Conservation (phyloP, 2,113 vertebrate species). For the Steatornis caripensis region DNA sequence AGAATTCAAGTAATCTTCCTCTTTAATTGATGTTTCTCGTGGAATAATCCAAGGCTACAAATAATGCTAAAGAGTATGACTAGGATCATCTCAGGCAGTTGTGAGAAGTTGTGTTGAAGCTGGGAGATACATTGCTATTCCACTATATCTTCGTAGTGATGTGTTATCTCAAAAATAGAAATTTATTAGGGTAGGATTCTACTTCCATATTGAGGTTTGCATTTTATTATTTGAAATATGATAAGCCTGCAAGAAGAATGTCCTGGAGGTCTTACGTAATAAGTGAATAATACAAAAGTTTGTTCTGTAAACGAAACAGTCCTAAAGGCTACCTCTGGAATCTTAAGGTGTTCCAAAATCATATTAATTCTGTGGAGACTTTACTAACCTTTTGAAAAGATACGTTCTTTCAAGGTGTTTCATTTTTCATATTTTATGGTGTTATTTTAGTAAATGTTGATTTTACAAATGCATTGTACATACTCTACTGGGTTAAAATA, state of each 20-base stretch:
- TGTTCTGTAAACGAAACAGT: not conserved
- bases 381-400: not conserved
- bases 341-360: not conserved
- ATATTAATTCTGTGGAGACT: not conserved
- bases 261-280: not conserved
- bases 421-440: not conserved
- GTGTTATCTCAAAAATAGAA: not conserved
- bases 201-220: not conserved
- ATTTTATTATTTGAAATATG: not conserved
- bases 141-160: not conserved
- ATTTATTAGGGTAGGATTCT: not conserved
- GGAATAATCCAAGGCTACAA: not conserved
- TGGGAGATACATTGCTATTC: not conserved
- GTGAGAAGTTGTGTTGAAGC: not conserved
- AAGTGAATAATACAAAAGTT: not conserved
- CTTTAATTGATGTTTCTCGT: not conserved
- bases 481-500: not conserved
- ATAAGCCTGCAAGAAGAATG: not conserved
- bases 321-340: not conserved
- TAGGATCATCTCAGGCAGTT: not conserved
- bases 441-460: not conserved
- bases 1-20: not conserved
- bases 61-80: not conserved
- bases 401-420: not conserved
- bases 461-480: not conserved